Conservation (phyloP, 2,797 vertebrate species). For the Cichlasoma orientale region DNA sequence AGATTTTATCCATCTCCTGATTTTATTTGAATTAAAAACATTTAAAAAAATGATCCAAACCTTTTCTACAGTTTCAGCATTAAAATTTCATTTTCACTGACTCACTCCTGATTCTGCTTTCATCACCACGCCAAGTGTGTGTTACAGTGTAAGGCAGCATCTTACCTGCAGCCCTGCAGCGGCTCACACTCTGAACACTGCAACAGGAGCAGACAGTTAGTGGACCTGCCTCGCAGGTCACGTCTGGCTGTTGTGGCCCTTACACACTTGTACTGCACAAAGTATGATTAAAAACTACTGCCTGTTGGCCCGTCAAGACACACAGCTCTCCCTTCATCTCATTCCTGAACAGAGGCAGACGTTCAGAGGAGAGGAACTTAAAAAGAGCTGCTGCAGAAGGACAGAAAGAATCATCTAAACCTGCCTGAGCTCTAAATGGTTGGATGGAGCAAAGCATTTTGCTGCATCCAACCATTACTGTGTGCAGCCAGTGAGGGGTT, state of each 20-base stretch:
- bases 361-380: neutral
- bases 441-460: too few species aligned
- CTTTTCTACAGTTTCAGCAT: neutral
- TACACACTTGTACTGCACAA: neutral
- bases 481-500: too few species aligned
- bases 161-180: conserved; percentile 31
- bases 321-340: neutral
- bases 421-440: neutral
- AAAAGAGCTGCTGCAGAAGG: neutral
- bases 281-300: neutral
- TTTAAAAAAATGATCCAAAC: too few species aligned
- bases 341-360: neutral
- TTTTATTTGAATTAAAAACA: neutral
- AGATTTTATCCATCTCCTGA: too few species aligned
- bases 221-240: neutral
- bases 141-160: neutral
- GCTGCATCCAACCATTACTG: too few species aligned
- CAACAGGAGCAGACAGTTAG: neutral
- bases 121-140: neutral
- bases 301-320: neutral
- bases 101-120: too few species aligned
- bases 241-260: neutral
- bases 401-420: neutral
- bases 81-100: too few species aligned
- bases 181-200: neutral